Percentiles rank a stretch among this genome's conserved stretches.
Conservation (phyloP, 2,113 vertebrate species). For the Pyrgilauda ruficollis region DNA sequence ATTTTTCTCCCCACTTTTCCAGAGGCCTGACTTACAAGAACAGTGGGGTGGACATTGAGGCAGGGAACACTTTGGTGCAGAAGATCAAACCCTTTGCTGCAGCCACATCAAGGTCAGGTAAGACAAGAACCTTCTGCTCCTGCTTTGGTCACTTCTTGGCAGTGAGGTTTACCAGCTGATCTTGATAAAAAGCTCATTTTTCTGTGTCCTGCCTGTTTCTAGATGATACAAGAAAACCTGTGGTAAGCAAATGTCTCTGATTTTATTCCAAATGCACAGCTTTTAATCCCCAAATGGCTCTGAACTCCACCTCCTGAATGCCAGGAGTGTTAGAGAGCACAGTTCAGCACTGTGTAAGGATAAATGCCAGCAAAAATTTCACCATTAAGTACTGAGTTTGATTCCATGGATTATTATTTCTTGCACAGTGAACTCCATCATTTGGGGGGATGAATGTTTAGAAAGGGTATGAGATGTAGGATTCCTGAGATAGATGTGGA, state of each 20-base stretch:
- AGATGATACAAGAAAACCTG: neutral
- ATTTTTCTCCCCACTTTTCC: neutral
- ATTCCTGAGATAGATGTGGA: neutral
- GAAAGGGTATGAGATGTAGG: neutral
- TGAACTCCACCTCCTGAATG: neutral
- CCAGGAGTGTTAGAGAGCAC: neutral
- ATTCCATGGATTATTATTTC: neutral
- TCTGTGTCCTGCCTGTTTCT: neutral
- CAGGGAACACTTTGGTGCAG: conserved; percentile 89
- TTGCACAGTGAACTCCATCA: neutral
- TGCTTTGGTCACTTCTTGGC: neutral
- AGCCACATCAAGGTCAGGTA: conserved; percentile 90
- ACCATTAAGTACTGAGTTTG: neutral
- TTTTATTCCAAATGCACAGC: neutral
- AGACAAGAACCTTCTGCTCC: neutral
- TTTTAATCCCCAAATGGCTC: neutral
- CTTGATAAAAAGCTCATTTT: neutral
- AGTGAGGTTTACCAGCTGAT: neutral
- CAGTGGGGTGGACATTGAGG: conserved; percentile 91
- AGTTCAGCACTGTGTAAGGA: neutral
- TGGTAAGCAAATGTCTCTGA: neutral
- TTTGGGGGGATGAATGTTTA: neutral
- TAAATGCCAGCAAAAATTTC: neutral
- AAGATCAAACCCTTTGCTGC: conserved; percentile 92
- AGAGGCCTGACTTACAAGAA: conserved; percentile 93